phyloP scores from a whole-genome alignment of 1,140 invertebrate genomes.

The Eupeodes corollae region DNA sequence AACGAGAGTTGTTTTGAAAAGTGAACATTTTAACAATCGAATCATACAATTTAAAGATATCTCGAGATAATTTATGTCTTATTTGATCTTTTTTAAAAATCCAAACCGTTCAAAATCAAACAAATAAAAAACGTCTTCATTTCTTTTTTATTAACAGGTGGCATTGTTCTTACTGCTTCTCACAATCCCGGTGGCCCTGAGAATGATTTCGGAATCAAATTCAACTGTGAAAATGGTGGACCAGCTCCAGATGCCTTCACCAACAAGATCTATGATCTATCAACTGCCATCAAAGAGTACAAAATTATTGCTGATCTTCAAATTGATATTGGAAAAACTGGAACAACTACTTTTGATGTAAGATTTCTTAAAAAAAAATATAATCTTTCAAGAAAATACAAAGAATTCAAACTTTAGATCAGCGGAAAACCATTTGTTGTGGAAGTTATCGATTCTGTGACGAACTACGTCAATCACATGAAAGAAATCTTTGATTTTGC shows the following conservation, averaged over 20 bases:
- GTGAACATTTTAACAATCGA: too few species aligned
- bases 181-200: constrained; percentile 97
- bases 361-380: too few species aligned
- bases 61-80: too few species aligned
- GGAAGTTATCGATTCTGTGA: constrained; percentile 84
- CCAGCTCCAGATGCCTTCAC: constrained; percentile 89
- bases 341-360: constrained; percentile 47
- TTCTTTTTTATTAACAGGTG: constrained; percentile 47
- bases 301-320: constrained; percentile 64
- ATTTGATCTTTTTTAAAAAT: too few species aligned
- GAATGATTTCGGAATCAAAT: constrained; percentile 98
- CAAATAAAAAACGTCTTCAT: background rate
- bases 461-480: constrained; percentile 86
- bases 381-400: background rate
- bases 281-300: constrained; percentile 69
- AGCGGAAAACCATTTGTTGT: constrained; percentile 68
- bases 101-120: too few species aligned
- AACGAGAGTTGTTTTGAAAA: too few species aligned
- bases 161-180: constrained; percentile 94
- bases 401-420: background rate
- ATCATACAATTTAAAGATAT: too few species aligned
- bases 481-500: constrained; percentile 95
- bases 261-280: constrained; percentile 76
- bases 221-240: constrained; percentile 92
- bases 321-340: constrained; percentile 64